Evolutionary conservation across 2,113 vertebrate genomes (phyloP).

Genomic region (Chaetodon trifascialis): DNA sequence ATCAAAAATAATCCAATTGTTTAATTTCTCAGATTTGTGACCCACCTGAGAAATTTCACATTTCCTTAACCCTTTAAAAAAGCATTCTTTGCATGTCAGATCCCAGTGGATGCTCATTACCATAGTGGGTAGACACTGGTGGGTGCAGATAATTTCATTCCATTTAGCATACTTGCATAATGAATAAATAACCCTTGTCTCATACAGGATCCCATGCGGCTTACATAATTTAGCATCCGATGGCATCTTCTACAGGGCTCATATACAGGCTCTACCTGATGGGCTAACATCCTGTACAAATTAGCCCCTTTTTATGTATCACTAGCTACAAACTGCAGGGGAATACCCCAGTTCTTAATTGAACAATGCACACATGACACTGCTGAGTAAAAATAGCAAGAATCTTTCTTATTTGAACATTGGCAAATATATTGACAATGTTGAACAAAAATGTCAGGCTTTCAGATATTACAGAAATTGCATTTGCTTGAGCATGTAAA

Average conservation of each 20-base stretch:
- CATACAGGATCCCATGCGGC: constrained; percentile 40
- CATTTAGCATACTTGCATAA: constrained; percentile 74
- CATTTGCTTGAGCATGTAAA: background rate
- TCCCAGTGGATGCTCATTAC: constrained; percentile 29
- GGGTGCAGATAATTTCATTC: constrained; percentile 58
- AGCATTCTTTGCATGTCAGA: constrained; percentile 17
- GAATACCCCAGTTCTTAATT: background rate
- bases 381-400: background rate
- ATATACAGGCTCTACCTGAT: constrained; percentile 44
- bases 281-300: constrained; percentile 63
- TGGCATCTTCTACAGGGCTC: constrained; percentile 52
- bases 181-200: constrained; percentile 64
- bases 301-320: constrained; percentile 63
- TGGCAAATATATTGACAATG: background rate
- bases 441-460: background rate
- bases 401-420: background rate
- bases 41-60: constrained; percentile 35
- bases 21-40: background rate
- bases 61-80: constrained; percentile 39
- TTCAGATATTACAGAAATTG: no score
- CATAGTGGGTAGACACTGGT: constrained; percentile 31
- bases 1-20: background rate
- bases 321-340: constrained; percentile 39
- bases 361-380: background rate
- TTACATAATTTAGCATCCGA: constrained; percentile 65